Evolutionary conservation across 2,888 invertebrate genomes (phyloP).

Genomic region (Oligia strigilis): DNA sequence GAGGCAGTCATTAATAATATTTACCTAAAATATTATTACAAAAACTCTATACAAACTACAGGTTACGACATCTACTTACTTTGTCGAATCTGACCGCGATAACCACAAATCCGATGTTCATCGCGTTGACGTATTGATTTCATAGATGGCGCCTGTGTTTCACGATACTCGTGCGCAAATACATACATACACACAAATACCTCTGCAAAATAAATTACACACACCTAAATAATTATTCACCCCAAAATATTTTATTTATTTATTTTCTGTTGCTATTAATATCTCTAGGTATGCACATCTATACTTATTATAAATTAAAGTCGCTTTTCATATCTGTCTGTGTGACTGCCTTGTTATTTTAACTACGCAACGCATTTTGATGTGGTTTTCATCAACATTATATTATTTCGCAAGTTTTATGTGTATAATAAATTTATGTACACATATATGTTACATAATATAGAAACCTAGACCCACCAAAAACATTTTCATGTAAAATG

Average conservation of each 20-base stretch:
- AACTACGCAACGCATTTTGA: not conserved
- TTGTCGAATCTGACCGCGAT: not conserved
- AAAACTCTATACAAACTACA: not conserved
- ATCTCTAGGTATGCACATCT: not conserved
- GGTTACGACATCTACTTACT: slow-evolving; percentile 36
- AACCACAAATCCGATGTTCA: not conserved
- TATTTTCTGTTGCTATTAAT: not conserved
- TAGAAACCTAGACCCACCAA: too few species aligned
- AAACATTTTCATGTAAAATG: too few species aligned
- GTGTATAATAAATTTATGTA: too few species aligned
- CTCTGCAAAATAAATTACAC: not conserved
- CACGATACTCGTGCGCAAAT: not conserved
- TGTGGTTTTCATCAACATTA: not conserved
- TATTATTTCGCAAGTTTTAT: not conserved
- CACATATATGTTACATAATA: too few species aligned
- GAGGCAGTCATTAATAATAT: not conserved
- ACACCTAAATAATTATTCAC: not conserved
- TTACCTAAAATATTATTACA: not conserved
- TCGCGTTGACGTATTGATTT: slow-evolving; percentile 2
- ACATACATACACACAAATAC: too few species aligned
- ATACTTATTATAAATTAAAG: not conserved
- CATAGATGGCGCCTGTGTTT: slow-evolving; percentile 38
- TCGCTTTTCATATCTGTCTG: not conserved
- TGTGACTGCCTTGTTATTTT: not conserved
- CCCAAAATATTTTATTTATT: not conserved